phyloP scores from a whole-genome alignment of 2,888 invertebrate species.

The Pantelozetes paolii region DNA sequence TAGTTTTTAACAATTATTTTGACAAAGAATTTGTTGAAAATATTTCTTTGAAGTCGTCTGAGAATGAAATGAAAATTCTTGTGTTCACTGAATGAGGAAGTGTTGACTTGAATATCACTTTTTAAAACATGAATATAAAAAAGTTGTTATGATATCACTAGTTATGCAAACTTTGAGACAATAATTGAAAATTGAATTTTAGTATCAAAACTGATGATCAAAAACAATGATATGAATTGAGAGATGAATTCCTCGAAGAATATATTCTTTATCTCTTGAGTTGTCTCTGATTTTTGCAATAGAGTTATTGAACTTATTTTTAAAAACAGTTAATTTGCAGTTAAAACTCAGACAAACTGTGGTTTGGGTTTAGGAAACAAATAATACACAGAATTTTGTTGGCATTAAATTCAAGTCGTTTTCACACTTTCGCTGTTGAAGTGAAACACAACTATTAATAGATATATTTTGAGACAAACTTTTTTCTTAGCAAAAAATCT shows the following conservation, averaged over 20 bases:
- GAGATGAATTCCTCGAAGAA: neutral
- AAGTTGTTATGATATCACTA: neutral
- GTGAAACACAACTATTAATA: neutral
- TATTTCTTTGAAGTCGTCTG: neutral
- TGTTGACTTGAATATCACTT: neutral
- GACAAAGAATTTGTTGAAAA: neutral
- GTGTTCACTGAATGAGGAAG: slow-evolving; percentile 2
- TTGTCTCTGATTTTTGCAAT: neutral
- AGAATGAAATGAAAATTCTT: neutral
- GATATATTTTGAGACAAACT: neutral
- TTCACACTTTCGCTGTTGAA: slow-evolving; percentile 17
- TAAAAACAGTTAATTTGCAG: too few relatives aligned
- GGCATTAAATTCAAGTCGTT: slow-evolving; percentile 3
- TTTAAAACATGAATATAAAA: neutral
- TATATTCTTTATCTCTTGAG: neutral
- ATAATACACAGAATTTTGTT: slow-evolving; percentile 4
- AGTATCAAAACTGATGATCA: neutral
- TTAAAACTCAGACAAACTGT: too few relatives aligned
- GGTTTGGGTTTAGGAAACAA: neutral
- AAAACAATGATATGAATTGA: neutral
- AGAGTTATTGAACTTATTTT: slow-evolving; percentile 4
- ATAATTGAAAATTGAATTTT: slow-evolving; percentile 13
- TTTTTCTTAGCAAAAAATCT: neutral
- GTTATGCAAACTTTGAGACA: slow-evolving; percentile 8
- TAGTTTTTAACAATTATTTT: neutral